Evolutionary conservation across 2,797 vertebrate species (phyloP).

Genomic region (Poecilia picta): DNA sequence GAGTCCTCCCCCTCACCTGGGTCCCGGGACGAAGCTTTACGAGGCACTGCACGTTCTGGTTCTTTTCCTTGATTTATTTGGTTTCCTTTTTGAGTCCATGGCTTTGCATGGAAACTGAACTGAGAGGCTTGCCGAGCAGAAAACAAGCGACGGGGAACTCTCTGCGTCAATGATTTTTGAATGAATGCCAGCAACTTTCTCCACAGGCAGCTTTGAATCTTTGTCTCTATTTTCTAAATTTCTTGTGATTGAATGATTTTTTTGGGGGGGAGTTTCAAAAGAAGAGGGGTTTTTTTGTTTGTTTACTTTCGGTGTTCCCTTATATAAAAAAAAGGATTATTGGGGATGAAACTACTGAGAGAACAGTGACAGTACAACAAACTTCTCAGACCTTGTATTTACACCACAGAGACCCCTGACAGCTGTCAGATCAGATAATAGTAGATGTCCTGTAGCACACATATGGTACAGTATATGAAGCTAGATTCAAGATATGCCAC

Average conservation of each 20-base stretch:
- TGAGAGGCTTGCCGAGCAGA: constrained; percentile 69
- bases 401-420: constrained; percentile 43
- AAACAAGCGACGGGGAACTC: constrained; percentile 37
- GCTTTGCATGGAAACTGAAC: constrained; percentile 82
- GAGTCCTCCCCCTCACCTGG: constrained; percentile 50
- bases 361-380: constrained; percentile 29
- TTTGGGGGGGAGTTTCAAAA: neutral
- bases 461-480: constrained; percentile 23
- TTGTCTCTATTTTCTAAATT: constrained; percentile 69
- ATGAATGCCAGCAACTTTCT: constrained; percentile 80
- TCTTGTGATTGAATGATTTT: constrained; percentile 56
- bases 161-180: constrained; percentile 53
- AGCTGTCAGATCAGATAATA: constrained; percentile 24
- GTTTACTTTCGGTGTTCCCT: constrained; percentile 18
- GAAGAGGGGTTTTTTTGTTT: neutral
- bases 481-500: constrained; percentile 33
- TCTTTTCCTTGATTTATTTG: neutral
- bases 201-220: constrained; percentile 79
- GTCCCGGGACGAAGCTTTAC: constrained; percentile 59
- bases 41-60: constrained; percentile 78
- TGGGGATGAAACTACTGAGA: constrained; percentile 34
- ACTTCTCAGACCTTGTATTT: constrained; percentile 53
- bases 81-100: constrained; percentile 73
- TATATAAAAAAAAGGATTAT: constrained; percentile 25
- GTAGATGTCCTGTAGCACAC: constrained; percentile 37